A percentile compares a stretch with the other conserved stretches of the same genome.
Conservation (phyloP, 1,140 invertebrate genomes). For the Zaprionus kolodkinae region DNA sequence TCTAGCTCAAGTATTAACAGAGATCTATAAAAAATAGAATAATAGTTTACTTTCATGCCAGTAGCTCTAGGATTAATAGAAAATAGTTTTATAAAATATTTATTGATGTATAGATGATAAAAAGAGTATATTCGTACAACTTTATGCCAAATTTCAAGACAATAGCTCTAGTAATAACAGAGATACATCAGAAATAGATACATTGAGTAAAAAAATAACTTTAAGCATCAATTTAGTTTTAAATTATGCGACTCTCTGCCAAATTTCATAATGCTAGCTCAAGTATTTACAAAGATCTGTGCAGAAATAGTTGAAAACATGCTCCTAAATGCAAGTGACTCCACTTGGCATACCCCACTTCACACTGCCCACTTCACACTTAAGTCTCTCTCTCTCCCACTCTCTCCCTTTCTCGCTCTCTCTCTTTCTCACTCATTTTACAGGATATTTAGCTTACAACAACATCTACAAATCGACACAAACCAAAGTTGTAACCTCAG, state of each 20-base stretch:
- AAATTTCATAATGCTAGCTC: background rate
- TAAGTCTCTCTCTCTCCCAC: background rate
- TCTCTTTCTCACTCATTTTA: constrained; percentile 11
- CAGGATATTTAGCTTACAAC: constrained; percentile 15
- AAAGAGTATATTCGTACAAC: no score
- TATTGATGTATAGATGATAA: no score
- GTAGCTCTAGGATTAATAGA: no score
- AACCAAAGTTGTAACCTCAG: constrained; percentile 33
- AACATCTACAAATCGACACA: constrained; percentile 25
- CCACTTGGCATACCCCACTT: background rate
- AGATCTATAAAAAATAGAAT: background rate
- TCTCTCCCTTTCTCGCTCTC: no score
- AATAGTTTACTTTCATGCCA: no score
- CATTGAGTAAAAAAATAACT: no score
- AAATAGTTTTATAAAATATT: no score
- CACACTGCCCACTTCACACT: constrained; percentile 6
- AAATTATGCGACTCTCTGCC: background rate
- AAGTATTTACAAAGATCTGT: background rate
- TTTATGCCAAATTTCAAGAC: background rate
- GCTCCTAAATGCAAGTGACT: background rate
- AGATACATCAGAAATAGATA: no score
- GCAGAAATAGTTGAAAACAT: background rate
- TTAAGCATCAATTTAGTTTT: no score
- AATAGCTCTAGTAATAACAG: background rate
- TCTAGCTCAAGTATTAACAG: background rate